Evolutionary conservation across 2,888 invertebrate species (phyloP).

Genomic region (Agrochola lota): DNA sequence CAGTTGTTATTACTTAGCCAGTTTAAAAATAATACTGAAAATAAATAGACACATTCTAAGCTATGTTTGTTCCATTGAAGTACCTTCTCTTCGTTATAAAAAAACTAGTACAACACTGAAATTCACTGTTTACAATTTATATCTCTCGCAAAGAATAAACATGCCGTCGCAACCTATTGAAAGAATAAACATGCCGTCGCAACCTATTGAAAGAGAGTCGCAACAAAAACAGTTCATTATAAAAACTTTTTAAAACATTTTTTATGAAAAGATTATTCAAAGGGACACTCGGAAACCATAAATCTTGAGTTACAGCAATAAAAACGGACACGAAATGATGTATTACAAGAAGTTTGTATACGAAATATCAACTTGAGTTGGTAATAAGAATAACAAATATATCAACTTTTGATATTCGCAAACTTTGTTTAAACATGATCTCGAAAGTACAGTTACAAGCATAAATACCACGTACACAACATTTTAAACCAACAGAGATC

Average conservation of each 20-base stretch:
- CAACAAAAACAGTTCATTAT: constrained; percentile 67
- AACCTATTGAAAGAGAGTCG: constrained; percentile 44
- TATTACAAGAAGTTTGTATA: constrained; percentile 57
- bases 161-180: constrained; percentile 41
- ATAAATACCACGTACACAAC: background rate
- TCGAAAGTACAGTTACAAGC: background rate
- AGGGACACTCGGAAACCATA: constrained; percentile 63
- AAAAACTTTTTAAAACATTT: constrained; percentile 63
- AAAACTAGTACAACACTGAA: constrained; percentile 10
- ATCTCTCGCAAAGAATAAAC: constrained; percentile 35
- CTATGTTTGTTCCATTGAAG: constrained; percentile 1
- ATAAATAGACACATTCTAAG: constrained; percentile 1
- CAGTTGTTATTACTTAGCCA: too few species aligned
- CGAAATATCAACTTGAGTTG: constrained; percentile 42
- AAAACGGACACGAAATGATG: constrained; percentile 62
- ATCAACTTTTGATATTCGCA: constrained; percentile 30
- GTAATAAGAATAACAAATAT: constrained; percentile 19
- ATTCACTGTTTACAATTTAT: constrained; percentile 35
- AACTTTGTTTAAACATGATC: constrained; percentile 43
- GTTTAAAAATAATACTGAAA: background rate
- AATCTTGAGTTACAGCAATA: constrained; percentile 59
- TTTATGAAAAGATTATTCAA: constrained; percentile 67
- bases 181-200: constrained; percentile 41
- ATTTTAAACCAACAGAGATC: too few species aligned
- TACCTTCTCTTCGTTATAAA: background rate